A percentile compares a stretch with the other conserved stretches of the same genome.
These are phyloP conservation scores for Pseudochirops corinnae DNA, from an alignment of 2,797 vertebrate species.

Conservation along the genomic window DNA sequence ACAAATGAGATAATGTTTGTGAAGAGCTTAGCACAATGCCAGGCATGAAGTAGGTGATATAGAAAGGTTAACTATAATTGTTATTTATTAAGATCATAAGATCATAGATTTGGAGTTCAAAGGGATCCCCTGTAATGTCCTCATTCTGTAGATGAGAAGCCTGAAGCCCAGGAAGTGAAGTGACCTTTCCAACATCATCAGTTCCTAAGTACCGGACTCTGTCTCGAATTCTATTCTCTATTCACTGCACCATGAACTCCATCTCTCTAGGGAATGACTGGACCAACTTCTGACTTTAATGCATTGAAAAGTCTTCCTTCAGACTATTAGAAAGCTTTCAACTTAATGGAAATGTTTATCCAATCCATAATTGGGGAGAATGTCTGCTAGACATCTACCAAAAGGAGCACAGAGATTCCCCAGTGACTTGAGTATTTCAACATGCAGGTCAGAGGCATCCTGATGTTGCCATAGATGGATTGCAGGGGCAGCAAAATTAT, in stretches of 20 bases:
- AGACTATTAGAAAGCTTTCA: constrained; percentile 40
- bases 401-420: constrained; percentile 1
- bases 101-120: neutral
- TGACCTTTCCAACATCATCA: neutral
- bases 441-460: neutral
- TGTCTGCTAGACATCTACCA: neutral
- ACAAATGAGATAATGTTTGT: neutral
- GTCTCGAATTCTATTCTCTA: neutral
- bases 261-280: neutral
- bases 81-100: neutral
- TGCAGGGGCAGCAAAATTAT: neutral
- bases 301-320: constrained; percentile 18
- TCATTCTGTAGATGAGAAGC: neutral
- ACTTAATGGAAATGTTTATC: constrained; percentile 49
- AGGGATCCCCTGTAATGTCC: neutral
- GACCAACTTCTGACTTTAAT: constrained; percentile 15
- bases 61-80: neutral
- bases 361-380: constrained; percentile 8
- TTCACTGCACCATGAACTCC: neutral
- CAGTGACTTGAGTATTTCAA: neutral
- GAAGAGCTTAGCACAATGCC: neutral
- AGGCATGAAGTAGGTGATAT: neutral
- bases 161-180: neutral
- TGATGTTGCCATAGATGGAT: neutral
- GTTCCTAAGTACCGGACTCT: neutral